Percentiles rank a stretch among this genome's conserved stretches.
These are phyloP conservation scores for Cololabis saira DNA, from an alignment of 2,113 vertebrate genomes.

Conservation along the genomic window DNA sequence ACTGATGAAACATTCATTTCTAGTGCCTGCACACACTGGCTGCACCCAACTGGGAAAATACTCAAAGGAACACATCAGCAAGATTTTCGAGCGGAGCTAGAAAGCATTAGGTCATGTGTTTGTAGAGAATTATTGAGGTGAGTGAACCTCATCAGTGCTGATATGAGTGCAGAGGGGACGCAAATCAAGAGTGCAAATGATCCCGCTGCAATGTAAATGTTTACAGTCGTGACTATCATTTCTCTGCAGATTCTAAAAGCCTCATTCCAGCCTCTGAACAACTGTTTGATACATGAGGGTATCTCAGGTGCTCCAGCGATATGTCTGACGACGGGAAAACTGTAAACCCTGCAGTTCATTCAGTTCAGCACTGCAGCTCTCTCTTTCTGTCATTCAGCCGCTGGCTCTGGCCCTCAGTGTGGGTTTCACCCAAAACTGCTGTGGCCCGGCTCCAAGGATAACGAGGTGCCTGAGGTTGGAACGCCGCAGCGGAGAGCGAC, in stretches of 20 bases:
- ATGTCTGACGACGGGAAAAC: conserved; percentile 25
- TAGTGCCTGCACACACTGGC: too few species aligned
- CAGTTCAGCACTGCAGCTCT: conserved; percentile 41
- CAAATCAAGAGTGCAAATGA: too few species aligned
- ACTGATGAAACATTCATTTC: too few species aligned
- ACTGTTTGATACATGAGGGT: background rate
- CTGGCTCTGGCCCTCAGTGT: conserved; percentile 43
- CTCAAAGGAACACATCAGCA: too few species aligned
- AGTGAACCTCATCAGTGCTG: too few species aligned
- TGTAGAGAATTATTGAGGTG: too few species aligned
- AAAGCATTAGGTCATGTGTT: too few species aligned
- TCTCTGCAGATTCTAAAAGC: background rate
- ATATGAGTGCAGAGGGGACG: too few species aligned
- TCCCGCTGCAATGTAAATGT: too few species aligned
- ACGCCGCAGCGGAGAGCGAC: conserved; percentile 38
- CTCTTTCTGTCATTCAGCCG: conserved; percentile 59
- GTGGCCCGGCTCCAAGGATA: conserved; percentile 72
- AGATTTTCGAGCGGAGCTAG: too few species aligned
- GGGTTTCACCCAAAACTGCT: conserved; percentile 51
- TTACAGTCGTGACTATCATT: too few species aligned
- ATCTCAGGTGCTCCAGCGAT: background rate
- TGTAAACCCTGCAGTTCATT: conserved; percentile 32
- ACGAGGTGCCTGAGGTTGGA: conserved; percentile 73
- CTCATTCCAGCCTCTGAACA: background rate
- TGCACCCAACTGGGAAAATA: too few species aligned